Evolutionary conservation across 2,888 invertebrate genomes (phyloP).

Genomic region (Lasioglossum figueresi): DNA sequence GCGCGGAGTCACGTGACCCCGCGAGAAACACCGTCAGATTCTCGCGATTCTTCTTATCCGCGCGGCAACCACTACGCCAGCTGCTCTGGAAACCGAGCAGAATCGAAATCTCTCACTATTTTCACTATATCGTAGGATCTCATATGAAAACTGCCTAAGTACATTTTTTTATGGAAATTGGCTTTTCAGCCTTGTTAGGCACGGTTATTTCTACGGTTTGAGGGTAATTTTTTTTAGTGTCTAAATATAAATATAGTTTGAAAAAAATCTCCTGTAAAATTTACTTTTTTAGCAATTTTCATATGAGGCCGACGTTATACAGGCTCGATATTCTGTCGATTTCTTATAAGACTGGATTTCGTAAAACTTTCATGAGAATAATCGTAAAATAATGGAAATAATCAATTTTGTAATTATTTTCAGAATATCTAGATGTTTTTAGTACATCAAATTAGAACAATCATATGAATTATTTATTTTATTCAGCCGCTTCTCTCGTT

Average conservation of each 20-base stretch:
- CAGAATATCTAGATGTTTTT: neutral
- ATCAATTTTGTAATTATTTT: neutral
- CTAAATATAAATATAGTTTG: too few relatives aligned
- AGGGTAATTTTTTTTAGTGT: too few relatives aligned
- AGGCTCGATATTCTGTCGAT: neutral
- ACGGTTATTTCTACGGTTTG: too few relatives aligned
- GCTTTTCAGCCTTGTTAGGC: too few relatives aligned
- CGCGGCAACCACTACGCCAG: slow-evolving; percentile 8
- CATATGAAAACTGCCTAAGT: too few relatives aligned
- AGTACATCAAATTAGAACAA: neutral
- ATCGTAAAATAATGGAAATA: neutral
- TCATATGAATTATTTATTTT: neutral
- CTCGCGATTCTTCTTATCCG: slow-evolving; percentile 63
- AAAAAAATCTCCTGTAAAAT: too few relatives aligned
- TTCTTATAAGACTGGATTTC: neutral
- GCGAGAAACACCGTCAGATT: slow-evolving; percentile 76
- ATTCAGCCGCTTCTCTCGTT: too few relatives aligned
- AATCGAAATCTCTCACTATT: slow-evolving; percentile 26
- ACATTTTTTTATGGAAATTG: too few relatives aligned
- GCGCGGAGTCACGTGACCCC: slow-evolving; percentile 85
- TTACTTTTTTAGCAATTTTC: too few relatives aligned
- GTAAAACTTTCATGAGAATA: neutral
- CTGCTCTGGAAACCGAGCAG: slow-evolving; percentile 51
- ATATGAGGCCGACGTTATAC: neutral
- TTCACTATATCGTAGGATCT: neutral